Percentiles rank a stretch among this genome's conserved stretches.
phyloP scores from a whole-genome alignment of 2,888 invertebrate genomes.

The Dryomyza anilis region DNA sequence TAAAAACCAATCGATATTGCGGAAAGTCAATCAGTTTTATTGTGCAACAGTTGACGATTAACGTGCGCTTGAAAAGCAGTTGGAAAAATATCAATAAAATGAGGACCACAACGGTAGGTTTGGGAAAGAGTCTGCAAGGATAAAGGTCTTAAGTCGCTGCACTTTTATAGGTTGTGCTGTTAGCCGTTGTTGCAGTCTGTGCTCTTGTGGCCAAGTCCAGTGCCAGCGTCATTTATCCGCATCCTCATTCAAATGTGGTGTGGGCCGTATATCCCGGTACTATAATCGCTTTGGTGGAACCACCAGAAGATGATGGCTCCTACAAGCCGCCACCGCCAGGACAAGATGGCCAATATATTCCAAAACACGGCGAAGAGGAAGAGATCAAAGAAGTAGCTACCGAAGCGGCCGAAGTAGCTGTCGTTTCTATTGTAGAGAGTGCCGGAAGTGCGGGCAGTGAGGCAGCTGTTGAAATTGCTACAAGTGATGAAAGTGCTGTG shows the following conservation, averaged over 20 bases:
- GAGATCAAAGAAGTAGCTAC: too few species aligned
- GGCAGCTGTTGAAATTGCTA: conserved; percentile 34
- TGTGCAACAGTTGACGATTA: background rate
- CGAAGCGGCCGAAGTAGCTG: conserved; percentile 34
- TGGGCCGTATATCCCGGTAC: too few species aligned
- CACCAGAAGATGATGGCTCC: conserved; percentile 29
- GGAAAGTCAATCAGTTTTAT: conserved; percentile 10
- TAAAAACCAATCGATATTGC: conserved; percentile 6
- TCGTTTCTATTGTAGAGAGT: conserved; percentile 10
- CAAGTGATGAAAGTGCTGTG: conserved; percentile 8
- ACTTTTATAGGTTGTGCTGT: conserved; percentile 29
- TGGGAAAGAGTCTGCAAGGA: background rate
- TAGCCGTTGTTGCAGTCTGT: conserved; percentile 32
- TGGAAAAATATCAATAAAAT: conserved; percentile 24
- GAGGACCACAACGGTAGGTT: conserved; percentile 36
- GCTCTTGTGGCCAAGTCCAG: too few species aligned
- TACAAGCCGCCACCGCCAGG: conserved; percentile 37
- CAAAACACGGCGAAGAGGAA: conserved; percentile 39
- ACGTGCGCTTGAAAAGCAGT: background rate
- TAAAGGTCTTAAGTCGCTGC: background rate
- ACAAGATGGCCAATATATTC: conserved; percentile 38
- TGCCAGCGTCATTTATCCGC: conserved; percentile 10
- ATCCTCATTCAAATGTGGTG: too few species aligned
- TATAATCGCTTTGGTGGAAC: conserved; percentile 4
- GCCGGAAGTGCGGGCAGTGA: conserved; percentile 26